Evolutionary conservation across 2,888 invertebrate genomes (phyloP), one percentile per base, ranked within the genome.

Genomic region (Clistopyga incitator): DNA sequence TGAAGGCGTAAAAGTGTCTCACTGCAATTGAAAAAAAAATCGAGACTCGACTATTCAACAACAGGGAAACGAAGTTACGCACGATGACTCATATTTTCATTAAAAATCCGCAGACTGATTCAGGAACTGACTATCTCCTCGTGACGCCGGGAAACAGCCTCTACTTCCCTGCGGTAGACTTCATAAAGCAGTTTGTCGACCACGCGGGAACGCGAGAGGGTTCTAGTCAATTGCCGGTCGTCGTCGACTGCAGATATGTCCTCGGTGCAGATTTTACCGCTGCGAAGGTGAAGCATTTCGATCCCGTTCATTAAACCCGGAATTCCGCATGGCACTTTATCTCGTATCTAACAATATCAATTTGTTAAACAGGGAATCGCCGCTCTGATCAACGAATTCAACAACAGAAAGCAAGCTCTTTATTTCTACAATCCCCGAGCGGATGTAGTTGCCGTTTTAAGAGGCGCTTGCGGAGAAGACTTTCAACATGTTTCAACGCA

Each of bases 211-310:
- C 95, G 82, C 95, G 95, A 81, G 95, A 96, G 88, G 97, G 97
- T 47, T 95, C 95, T 85, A 94, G 94, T 87, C 95, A 96, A 90
- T 94, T 97, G 88, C 97, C 97, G 0, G 96, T 98, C 0, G 96
- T 97, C 8, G 95, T 98, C 8, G 97, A 98, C 92, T 97, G 97
- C 90, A 94, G 96, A 92, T 96, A 96, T 92, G 96, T 98, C 13
- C 94, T 97, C 82, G 97, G 97, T 50, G 97, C 97, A 0, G 98
- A 98, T 94, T 98, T 97, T 91, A 98, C 97, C 8, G 97, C 97
- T 20, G 97, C 97, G 0, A 97, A 94, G 91, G 94, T 94, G 87
- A 85, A 23, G 54, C 11, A 13, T 38, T 20, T 38, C 15, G 0
- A 15, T 29, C 29, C 15, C 29, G 18, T 10, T 6, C 0, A 54